Conservation (phyloP, 2,888 invertebrate genomes). For the Aromia moschata region DNA sequence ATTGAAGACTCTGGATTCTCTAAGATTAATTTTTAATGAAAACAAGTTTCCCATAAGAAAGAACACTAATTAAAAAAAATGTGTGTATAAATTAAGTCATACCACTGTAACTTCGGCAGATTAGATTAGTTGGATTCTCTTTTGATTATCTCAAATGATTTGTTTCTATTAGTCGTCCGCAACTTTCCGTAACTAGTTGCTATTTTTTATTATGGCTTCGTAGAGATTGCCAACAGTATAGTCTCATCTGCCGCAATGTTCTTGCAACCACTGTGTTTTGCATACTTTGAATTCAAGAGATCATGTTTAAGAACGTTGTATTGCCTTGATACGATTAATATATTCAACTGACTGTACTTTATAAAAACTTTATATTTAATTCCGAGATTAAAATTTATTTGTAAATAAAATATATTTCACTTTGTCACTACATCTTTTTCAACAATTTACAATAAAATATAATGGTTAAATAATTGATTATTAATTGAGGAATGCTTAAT, state of each 20-base stretch:
- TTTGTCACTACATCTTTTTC: no score
- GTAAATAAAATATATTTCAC: no score
- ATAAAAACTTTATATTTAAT: constrained; percentile 23
- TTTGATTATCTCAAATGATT: constrained; percentile 3
- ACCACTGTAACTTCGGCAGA: no score
- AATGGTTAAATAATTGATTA: no score
- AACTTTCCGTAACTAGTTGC: not conserved
- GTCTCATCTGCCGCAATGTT: constrained; percentile 3
- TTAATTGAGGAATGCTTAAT: no score
- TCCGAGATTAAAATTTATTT: constrained; percentile 27
- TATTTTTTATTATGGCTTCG: not conserved
- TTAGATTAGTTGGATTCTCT: constrained; percentile 4
- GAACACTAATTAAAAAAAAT: constrained; percentile 20
- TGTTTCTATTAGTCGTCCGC: not conserved
- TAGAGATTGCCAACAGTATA: not conserved
- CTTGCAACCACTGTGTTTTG: constrained; percentile 4
- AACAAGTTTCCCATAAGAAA: constrained; percentile 69
- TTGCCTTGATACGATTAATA: constrained; percentile 21
- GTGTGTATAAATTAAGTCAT: no score
- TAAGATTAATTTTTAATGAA: constrained; percentile 68
- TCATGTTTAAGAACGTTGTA: constrained; percentile 19
- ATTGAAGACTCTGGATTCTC: constrained; percentile 59
- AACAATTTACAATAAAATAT: no score
- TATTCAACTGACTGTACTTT: constrained; percentile 21
- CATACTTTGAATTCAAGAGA: constrained; percentile 8